Evolutionary conservation across 2,113 vertebrate genomes (phyloP).

Genomic region (Phoxinus phoxinus): DNA sequence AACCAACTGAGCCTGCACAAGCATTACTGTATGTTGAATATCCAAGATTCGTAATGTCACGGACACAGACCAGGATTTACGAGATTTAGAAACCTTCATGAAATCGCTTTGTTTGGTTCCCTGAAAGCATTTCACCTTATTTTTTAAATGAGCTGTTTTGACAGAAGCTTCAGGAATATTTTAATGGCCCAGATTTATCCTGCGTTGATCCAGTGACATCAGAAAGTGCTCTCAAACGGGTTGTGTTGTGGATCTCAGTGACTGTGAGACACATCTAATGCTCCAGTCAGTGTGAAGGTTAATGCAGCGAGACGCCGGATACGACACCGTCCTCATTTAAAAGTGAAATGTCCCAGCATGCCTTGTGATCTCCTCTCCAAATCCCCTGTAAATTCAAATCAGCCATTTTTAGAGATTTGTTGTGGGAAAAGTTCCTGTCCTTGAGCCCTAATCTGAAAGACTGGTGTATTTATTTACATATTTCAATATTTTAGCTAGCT

Average conservation of each 20-base stretch:
- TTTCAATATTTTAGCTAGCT: background rate
- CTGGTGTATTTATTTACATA: background rate
- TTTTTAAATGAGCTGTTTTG: background rate
- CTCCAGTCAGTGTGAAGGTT: background rate
- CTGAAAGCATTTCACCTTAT: background rate
- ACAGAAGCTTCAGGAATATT: background rate
- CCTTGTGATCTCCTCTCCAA: background rate
- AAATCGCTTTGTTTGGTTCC: background rate
- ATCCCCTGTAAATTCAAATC: slow-evolving; percentile 11
- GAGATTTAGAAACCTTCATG: background rate
- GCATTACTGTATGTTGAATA: background rate
- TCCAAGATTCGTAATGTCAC: background rate
- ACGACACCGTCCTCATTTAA: slow-evolving; percentile 26
- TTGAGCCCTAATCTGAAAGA: background rate
- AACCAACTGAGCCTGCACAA: background rate
- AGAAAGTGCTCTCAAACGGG: background rate
- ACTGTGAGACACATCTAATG: too few relatives aligned
- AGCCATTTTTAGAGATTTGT: slow-evolving; percentile 24
- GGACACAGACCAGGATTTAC: background rate
- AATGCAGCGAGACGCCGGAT: background rate
- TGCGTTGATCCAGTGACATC: background rate
- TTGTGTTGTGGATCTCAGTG: background rate
- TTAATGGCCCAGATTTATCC: background rate
- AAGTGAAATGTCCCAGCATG: slow-evolving; percentile 26
- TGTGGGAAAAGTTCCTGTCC: background rate